phyloP scores from a whole-genome alignment of 2,113 vertebrate genomes.

The Lasiurus cinereus region DNA sequence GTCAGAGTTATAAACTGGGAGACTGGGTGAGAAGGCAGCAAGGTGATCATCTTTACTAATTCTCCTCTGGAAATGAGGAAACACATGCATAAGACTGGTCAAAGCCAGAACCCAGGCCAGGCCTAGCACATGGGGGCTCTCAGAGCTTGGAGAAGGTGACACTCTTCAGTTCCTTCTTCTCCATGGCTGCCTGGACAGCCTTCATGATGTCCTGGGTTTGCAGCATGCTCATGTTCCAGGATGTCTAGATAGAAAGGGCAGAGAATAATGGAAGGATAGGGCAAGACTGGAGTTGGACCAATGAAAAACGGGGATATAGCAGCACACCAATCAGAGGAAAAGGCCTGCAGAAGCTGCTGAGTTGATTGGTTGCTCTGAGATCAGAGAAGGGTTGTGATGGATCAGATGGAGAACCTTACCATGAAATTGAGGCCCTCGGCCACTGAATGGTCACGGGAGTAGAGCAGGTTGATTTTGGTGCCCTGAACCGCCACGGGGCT shows the following conservation, averaged over 20 bases:
- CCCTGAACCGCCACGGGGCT: conserved; percentile 95
- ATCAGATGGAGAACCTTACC: conserved; percentile 71
- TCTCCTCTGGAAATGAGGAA: not conserved
- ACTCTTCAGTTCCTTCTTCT: conserved; percentile 90
- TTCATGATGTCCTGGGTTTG: conserved; percentile 93
- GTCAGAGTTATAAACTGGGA: not conserved
- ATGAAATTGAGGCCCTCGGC: conserved; percentile 88
- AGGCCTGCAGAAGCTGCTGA: not conserved
- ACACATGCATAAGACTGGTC: rapidly evolving
- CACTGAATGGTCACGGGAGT: conserved; percentile 92
- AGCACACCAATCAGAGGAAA: not conserved
- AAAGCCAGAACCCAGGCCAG: rapidly evolving
- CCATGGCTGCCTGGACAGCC: conserved; percentile 90
- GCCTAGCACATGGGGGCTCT: not conserved
- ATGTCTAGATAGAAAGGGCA: conserved; percentile 74
- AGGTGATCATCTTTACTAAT: not conserved
- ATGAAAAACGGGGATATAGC: not conserved
- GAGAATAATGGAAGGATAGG: rapidly evolving
- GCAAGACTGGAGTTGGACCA: not conserved
- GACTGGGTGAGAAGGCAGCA: not conserved
- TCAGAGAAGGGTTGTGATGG: conserved; percentile 5
- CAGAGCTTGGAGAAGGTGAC: conserved; percentile 91
- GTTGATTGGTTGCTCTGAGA: rapidly evolving
- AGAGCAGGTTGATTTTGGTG: conserved; percentile 93
- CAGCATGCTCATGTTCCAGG: conserved; percentile 97